Base-by-base conservation (phyloP, 2,888 invertebrate genomes). In the Stratiomys singularior region DNA sequence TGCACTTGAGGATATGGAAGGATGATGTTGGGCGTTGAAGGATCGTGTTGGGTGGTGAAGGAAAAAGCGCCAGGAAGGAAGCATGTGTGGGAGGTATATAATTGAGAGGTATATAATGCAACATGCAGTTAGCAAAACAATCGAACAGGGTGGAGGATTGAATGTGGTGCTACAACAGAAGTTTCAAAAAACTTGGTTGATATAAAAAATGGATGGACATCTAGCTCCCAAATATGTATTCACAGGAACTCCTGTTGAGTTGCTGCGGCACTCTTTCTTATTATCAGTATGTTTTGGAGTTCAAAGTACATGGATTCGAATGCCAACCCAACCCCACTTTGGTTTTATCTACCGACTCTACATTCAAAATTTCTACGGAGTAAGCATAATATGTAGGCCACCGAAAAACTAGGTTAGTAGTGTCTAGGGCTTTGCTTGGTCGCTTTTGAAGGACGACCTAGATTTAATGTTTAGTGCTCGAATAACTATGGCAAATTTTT, bases 331-430 rank as follows among this genome's bases (percentile, higher is more conserved):
- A 52, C n/a, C 37, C 37, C 52, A 52, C 52, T 52, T 4, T 5
- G 52, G 52, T 5, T 52, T 52, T 13, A 52, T 52, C 18, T 4
- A 13, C 52, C 18, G 3, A n/a, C 15, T 18, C 15, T 18, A 52
- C 52, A 13, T 4, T n/a, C 15, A n/a, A 4, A n/a, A 13, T 15
- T 47, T 69, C 18, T 23, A 46, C 25, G 28, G 44, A 21, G 7
- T 56, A 56, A 27, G 52, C 60, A 46, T 21, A n/a, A 44, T 52
- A 76, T 76, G 63, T 76, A 67, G 76, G 67, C 27, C 67, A 76
- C n/a, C 46, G 67, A 46, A 71, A n/a, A 77, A 67, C 21, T 69
- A 71, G 77, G 77, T 77, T 77, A 77, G 69, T 77, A 71, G 77
- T 69, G 63, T 69, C 71, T 77, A 77, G 77, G 77, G 63, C 71